Evolutionary conservation across 1,140 invertebrate genomes (phyloP), one percentile per base, ranked within the genome.

Genomic region (Zaprionus kolodkinae): DNA sequence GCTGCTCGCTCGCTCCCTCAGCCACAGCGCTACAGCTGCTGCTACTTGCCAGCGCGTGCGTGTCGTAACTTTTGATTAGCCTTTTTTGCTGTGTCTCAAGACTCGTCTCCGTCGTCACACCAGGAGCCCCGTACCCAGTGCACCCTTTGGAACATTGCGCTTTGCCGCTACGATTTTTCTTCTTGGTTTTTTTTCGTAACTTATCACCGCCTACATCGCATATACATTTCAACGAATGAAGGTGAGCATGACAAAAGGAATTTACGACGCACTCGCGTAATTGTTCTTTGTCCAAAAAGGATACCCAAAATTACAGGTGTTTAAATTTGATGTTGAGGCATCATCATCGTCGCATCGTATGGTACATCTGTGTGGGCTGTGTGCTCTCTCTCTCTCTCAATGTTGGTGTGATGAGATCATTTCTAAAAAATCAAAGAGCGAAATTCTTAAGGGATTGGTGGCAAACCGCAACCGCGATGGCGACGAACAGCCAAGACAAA

Each of bases 61-160:
- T 88, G 80, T 80, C 82, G 84, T 84, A 87, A 88, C 84, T 87
- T 88, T 87, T 87, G 84, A 87, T 89, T 88, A 87, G 80, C 71
- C 78, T 55, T 56, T 72, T 57, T 63, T 62, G 73, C 15, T 61
- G 45, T 45, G n/a, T 45, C 54, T 63, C 36, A 69, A 72, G 75
- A 57, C n/a, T 72, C 72, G 78, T 81, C 81, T 74, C 68, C 45
- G 4, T 40, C 57, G 40, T 50, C 33, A 17, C 38, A 52, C 15
- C 55, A 56, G 71, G 45, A 75, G 57, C 60, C n/a, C 40, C 40
- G 3, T 21, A 21, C 55, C 15, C 69, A 48, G 64, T 66, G 38
- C 64, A 77, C 64, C 76, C 71, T 75, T 75, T 67, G 71, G 76
- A 75, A 75, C 66, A 78, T 78, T 75, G 71, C 71, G 65, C 77